Percentiles rank a stretch among this genome's conserved stretches.
Evolutionary conservation across 2,888 invertebrate species (phyloP).

Genomic region (Ethmia dodecea): DNA sequence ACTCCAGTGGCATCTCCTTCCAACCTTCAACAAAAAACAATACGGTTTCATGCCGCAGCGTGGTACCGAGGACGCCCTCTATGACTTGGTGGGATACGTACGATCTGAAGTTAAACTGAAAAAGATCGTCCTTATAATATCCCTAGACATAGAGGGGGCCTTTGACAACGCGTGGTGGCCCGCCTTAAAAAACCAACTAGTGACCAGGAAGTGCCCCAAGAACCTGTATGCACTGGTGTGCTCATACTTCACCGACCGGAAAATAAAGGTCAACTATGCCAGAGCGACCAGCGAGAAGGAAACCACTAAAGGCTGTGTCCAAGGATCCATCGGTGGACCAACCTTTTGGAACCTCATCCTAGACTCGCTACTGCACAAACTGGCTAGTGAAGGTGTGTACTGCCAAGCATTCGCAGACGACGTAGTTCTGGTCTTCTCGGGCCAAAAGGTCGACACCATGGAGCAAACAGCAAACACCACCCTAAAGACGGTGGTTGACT

Average conservation of each 20-base stretch:
- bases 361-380: neutral
- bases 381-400: neutral
- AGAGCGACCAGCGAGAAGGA: too few species aligned
- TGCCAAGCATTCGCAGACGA: conserved; percentile 1
- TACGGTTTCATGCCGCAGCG: too few species aligned
- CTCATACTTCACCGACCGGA: neutral
- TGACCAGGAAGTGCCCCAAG: neutral
- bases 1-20: conserved; percentile 4
- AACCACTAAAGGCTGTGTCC: too few species aligned
- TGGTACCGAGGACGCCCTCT: neutral
- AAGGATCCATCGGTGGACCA: too few species aligned
- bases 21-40: neutral
- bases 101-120: neutral
- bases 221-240: neutral
- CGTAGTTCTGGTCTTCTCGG: conserved; percentile 9
- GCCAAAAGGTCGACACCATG: conserved; percentile 7
- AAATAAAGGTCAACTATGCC: neutral
- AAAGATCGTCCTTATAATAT: neutral
- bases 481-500: conserved; percentile 12
- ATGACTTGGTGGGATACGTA: neutral
- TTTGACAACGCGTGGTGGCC: conserved; percentile 1
- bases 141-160: neutral
- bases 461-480: conserved; percentile 13
- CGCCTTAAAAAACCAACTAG: neutral
- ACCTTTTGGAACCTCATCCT: too few species aligned